Percentiles rank a stretch among this genome's conserved stretches.
phyloP scores from a whole-genome alignment of 2,113 vertebrate genomes.

The Trematomus loennbergii region DNA sequence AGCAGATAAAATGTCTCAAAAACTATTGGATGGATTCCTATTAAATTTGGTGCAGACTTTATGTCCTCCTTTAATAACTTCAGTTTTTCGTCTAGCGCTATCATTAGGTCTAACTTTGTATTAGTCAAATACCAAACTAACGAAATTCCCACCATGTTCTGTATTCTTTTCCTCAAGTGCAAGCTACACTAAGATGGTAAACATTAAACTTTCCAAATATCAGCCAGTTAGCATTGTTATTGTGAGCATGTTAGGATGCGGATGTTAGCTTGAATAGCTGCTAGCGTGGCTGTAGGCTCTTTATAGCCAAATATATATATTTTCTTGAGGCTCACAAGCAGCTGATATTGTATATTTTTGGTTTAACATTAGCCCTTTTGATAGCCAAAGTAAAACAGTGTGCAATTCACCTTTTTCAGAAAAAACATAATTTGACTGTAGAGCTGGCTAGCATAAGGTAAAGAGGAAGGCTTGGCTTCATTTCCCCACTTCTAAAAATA shows the following conservation, averaged over 20 bases:
- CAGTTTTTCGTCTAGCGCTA: not conserved
- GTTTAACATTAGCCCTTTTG: not conserved
- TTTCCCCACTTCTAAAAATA: conserved; percentile 21
- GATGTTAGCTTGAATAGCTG: not conserved
- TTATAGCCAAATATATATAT: too few relatives aligned
- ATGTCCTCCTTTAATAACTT: not conserved
- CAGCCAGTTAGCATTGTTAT: not conserved
- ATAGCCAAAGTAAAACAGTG: not conserved
- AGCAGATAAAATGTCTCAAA: not conserved
- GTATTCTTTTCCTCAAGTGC: not conserved
- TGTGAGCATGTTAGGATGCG: not conserved
- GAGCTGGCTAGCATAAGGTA: not conserved
- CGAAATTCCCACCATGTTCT: not conserved
- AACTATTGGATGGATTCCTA: not conserved
- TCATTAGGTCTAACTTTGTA: not conserved
- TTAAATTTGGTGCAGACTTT: not conserved
- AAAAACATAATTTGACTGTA: not conserved
- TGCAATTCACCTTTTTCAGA: not conserved
- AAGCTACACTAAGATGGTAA: too few relatives aligned
- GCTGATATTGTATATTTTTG: not conserved
- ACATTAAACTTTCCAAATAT: not conserved
- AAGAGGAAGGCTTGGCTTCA: not conserved
- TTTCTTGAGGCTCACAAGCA: not conserved
- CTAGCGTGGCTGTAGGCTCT: not conserved
- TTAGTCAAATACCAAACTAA: not conserved